Percentiles rank a stretch among this genome's conserved stretches.
Conservation (phyloP, 2,888 invertebrate species). For the Stenchaetothrips biformis region DNA sequence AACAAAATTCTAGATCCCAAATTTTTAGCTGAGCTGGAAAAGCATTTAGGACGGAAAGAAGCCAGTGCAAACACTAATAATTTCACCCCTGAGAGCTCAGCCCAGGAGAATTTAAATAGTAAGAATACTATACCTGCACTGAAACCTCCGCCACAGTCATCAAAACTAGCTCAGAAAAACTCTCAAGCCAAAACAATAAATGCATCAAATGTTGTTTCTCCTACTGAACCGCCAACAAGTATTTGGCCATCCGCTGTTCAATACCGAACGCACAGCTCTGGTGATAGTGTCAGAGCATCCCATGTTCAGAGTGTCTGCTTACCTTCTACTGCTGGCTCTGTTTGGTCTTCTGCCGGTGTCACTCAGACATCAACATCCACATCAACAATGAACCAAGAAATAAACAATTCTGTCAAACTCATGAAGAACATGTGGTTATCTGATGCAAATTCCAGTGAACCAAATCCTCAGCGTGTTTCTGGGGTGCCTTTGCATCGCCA, state of each 20-base stretch:
- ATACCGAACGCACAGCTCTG: conserved; percentile 10
- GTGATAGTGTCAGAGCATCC: background rate
- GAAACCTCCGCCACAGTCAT: conserved; percentile 49
- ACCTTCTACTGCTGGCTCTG: background rate
- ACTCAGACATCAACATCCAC: background rate
- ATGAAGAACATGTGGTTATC: background rate
- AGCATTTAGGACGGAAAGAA: conserved; percentile 52
- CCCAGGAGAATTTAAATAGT: conserved; percentile 38
- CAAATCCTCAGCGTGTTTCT: background rate
- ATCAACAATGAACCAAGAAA: background rate
- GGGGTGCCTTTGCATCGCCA: background rate
- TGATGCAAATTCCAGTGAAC: background rate
- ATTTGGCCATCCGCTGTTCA: conserved; percentile 42
- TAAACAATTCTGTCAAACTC: background rate
- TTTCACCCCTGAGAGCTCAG: conserved; percentile 39
- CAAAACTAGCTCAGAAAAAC: conserved; percentile 40
- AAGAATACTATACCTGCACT: conserved; percentile 46
- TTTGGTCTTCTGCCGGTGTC: background rate
- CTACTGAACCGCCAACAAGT: conserved; percentile 39
- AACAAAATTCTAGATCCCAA: conserved; percentile 53
- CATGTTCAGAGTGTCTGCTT: background rate
- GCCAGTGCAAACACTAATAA: conserved; percentile 47
- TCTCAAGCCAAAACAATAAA: conserved; percentile 40
- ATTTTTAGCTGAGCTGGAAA: conserved; percentile 62
- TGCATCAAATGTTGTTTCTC: conserved; percentile 28